Conservation (phyloP, 2,888 invertebrate genomes). For the Machimus atricapillus region DNA sequence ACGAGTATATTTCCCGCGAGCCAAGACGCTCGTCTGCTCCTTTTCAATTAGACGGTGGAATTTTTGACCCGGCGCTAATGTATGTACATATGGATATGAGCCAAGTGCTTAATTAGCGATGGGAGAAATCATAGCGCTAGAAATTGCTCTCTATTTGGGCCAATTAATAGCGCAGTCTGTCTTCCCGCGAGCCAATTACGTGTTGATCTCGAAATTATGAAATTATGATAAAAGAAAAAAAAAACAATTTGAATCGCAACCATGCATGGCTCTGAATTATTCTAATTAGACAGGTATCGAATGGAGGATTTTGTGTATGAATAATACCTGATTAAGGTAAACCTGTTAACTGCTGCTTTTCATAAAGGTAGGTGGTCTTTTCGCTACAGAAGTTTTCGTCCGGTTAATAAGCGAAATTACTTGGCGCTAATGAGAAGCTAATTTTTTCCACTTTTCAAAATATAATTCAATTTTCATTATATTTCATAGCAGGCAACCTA, state of each 20-base stretch:
- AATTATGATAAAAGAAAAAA: slow-evolving; percentile 18
- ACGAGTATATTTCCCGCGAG: neutral
- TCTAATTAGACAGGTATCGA: slow-evolving; percentile 24
- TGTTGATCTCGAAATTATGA: slow-evolving; percentile 37
- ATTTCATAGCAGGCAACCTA: neutral
- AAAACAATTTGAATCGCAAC: neutral
- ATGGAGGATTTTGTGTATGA: slow-evolving; percentile 14
- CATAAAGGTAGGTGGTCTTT: slow-evolving; percentile 17
- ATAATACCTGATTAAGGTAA: slow-evolving; percentile 22
- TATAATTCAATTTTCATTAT: neutral
- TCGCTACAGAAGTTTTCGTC: neutral
- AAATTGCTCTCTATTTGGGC: slow-evolving; percentile 28
- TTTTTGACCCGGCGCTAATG: slow-evolving; percentile 34
- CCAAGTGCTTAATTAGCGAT: slow-evolving; percentile 21
- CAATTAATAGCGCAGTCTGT: slow-evolving; percentile 13
- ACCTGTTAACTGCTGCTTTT: neutral
- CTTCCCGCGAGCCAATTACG: slow-evolving; percentile 10
- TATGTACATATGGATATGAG: slow-evolving; percentile 40
- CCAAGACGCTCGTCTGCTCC: neutral
- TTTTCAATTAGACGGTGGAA: slow-evolving; percentile 20
- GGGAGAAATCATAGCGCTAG: slow-evolving; percentile 4
- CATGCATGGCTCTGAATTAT: slow-evolving; percentile 22
- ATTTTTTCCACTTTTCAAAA: neutral
- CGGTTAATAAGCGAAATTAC: neutral
- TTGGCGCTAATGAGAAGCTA: neutral